Evolutionary conservation across 2,113 vertebrate genomes (phyloP).

Genomic region (Sebastes schlegelii): DNA sequence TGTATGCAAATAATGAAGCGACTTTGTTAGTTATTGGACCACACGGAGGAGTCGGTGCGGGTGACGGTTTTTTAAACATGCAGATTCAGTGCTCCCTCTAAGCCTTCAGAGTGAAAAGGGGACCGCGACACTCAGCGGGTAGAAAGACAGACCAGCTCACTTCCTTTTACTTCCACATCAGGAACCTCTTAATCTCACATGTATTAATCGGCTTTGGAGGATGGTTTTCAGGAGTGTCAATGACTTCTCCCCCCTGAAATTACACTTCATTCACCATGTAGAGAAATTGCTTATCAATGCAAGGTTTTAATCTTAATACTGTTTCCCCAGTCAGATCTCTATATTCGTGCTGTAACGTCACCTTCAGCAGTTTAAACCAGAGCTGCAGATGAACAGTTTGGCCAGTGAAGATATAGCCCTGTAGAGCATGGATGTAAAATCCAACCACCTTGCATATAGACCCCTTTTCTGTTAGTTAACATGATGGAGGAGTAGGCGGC

Average conservation of each 20-base stretch:
- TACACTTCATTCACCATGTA: too few relatives aligned
- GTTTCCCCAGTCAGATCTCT: background rate
- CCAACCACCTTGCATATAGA: background rate
- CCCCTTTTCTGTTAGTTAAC: too few relatives aligned
- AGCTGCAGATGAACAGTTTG: background rate
- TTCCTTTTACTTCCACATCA: background rate
- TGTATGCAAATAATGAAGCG: conserved; percentile 28
- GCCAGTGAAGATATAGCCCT: background rate
- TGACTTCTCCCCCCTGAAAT: background rate
- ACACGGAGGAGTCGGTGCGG: conserved; percentile 8
- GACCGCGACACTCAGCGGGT: conserved; percentile 42
- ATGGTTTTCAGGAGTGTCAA: too few relatives aligned
- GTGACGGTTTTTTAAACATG: conserved; percentile 60
- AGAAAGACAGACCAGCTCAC: conserved; percentile 57
- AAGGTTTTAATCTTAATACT: background rate
- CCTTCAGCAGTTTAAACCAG: background rate
- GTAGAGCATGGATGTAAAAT: background rate
- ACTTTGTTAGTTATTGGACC: conserved; percentile 45
- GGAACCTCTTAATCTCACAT: background rate
- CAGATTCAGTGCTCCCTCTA: conserved; percentile 85
- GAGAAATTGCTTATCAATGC: background rate
- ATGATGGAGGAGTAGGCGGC: too few relatives aligned
- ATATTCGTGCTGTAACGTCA: background rate
- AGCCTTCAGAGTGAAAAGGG: conserved; percentile 68
- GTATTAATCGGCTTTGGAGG: background rate